Evolutionary conservation across 2,113 vertebrate species (phyloP).

Genomic region (Oncorhynchus gorbuscha): DNA sequence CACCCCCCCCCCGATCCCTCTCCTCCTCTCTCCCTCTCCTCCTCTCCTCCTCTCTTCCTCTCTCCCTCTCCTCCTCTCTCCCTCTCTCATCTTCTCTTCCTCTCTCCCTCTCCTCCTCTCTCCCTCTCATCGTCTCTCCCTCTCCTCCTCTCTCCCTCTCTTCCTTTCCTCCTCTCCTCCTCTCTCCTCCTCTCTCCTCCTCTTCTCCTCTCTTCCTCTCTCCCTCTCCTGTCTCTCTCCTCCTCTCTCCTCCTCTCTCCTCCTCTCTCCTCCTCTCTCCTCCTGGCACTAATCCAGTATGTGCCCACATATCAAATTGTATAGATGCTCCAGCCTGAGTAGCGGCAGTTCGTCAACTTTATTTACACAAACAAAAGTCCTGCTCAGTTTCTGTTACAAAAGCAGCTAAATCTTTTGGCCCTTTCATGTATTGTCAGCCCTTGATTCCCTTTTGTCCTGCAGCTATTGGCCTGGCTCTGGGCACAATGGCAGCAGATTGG

Average conservation of each 20-base stretch:
- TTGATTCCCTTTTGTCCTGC: constrained; percentile 96
- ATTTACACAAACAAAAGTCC: constrained; percentile 99
- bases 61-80: no score
- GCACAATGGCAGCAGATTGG: constrained; percentile 99
- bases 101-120: no score
- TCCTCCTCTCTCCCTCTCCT: no score
- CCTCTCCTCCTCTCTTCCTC: no score
- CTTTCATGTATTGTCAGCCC: constrained; percentile 99
- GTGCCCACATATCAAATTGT: constrained; percentile 40
- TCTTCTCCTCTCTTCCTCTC: no score
- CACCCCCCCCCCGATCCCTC: no score
- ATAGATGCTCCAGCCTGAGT: constrained; percentile 72
- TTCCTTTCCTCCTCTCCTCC: not conserved
- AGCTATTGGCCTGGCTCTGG: constrained; percentile 90
- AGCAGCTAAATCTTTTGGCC: constrained; percentile 89
- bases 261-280: not conserved
- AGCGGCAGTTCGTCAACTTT: constrained; percentile 88
- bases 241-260: not conserved
- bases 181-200: not conserved
- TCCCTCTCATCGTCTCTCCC: no score
- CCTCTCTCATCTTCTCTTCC: no score
- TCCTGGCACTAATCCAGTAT: constrained; percentile 62
- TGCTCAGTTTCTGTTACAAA: constrained; percentile 98
- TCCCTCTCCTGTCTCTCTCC: not conserved
- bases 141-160: no score